Base-by-base conservation (phyloP, 2,888 invertebrate species). In the Meiosimyza decipiens region DNA sequence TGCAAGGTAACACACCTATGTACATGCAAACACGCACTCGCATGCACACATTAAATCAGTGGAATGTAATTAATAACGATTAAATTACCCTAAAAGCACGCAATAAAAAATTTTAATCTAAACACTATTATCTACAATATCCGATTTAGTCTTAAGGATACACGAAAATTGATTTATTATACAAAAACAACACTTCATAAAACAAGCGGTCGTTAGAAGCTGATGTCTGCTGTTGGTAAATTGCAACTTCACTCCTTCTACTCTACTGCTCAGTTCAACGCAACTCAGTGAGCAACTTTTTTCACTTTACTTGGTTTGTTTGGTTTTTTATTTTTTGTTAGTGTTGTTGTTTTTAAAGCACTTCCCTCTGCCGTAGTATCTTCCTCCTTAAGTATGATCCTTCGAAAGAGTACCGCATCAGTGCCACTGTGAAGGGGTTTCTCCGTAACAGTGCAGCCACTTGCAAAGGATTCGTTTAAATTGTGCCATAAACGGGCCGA, bases 401-500 rank as follows among this genome's bases (percentile, higher is more conserved):
- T 83, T 64, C 81, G 83, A 71, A 86, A 86, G 5, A 86, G 78
- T 33, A 83, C 74, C 28, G 85, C 80, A 80, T 83, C 82, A 69
- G 76, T 79, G 70, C 75, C 76, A 65, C 73, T 57, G 15, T 57
- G 54, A 40, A 70, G 67, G 18, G 40, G 63, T 50, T 65, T 40
- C 59, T 71, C 64, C n/a, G 18, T 6, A 51, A 28, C 28, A 6
- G 52, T 51, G 51, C 73, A 9, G 6, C 49, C 22, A n/a, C 18
- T 75, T 51, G 81, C 82, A 80, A 85, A 83, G 74, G 77, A 80
- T 50, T 82, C 76, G 71, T 78, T 78, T 72, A 89, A 84, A 80
- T 90, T 82, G 3, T 78, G 72, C 90, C 91, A 92, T 74, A 78
- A 84, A 75, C 92, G 88, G 73, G 88, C 82, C 49, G 83, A 77